Evolutionary conservation across 2,797 vertebrate genomes (phyloP).

Genomic region (Margarornis squamiger): DNA sequence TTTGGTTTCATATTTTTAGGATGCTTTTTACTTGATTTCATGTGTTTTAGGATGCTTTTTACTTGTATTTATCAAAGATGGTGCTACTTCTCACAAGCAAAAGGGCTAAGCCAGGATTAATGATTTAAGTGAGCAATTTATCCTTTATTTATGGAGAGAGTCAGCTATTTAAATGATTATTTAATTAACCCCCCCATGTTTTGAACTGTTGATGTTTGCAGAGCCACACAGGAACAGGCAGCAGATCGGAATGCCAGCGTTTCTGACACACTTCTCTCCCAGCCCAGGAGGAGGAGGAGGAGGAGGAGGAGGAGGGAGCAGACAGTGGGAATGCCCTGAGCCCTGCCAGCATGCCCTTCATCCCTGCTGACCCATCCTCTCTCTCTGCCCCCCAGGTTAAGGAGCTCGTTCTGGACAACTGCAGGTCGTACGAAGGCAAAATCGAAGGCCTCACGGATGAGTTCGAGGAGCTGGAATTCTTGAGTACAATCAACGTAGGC

Average conservation of each 20-base stretch:
- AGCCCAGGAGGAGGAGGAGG: background rate
- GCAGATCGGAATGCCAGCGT: background rate
- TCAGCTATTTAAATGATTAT: background rate
- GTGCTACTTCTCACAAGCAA: no score
- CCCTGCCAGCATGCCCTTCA: background rate
- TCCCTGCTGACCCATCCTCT: background rate
- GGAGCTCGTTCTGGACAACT: constrained; percentile 97
- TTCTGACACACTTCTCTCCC: background rate
- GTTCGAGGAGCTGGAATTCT: constrained; percentile 96
- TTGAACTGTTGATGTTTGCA: background rate
- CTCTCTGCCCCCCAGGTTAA: constrained; percentile 83
- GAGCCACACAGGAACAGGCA: background rate
- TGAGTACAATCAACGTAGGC: constrained; percentile 98
- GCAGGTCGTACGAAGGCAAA: constrained; percentile 94
- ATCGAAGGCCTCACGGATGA: constrained; percentile 97
- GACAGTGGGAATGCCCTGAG: background rate
- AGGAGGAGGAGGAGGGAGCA: background rate
- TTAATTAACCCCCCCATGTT: background rate
- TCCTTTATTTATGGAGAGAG: background rate
- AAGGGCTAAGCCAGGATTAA: background rate
- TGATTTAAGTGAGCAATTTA: background rate
- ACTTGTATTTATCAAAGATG: background rate
- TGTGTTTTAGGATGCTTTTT: background rate
- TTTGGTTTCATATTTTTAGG: background rate
- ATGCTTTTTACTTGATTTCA: background rate